Conservation (phyloP, 2,888 invertebrate species). For the Deroplatys truncata region DNA sequence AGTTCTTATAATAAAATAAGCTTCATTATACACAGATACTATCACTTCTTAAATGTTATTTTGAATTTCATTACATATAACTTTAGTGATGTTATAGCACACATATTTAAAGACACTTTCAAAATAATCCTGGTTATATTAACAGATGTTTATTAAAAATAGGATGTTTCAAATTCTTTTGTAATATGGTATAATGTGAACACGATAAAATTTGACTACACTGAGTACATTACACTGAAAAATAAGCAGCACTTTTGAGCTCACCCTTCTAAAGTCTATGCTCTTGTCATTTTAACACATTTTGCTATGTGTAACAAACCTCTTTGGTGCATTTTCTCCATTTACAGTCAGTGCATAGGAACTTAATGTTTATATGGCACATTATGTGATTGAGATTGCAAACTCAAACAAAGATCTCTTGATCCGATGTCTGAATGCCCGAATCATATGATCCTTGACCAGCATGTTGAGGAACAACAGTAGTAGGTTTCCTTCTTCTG, state of each 20-base stretch:
- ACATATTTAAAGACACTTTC: not conserved
- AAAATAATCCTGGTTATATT: not conserved
- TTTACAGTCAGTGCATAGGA: not conserved
- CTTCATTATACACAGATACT: not conserved
- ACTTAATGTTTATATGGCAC: not conserved
- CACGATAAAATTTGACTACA: not conserved
- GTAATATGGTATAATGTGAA: not conserved
- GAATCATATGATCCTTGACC: conserved; percentile 30
- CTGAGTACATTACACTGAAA: not conserved
- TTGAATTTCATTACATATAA: not conserved
- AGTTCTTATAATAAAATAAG: not conserved
- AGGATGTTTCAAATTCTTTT: not conserved
- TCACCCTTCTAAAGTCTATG: not conserved
- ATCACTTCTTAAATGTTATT: not conserved
- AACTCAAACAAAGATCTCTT: conserved; percentile 26
- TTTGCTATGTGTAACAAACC: not conserved
- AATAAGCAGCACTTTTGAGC: not conserved
- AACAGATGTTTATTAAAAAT: not conserved
- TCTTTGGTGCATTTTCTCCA: not conserved
- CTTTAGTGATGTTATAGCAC: not conserved
- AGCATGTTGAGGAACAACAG: conserved; percentile 17
- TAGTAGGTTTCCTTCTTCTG: conserved; percentile 19
- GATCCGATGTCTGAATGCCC: conserved; percentile 31
- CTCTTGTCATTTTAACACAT: not conserved
- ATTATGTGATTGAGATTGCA: not conserved